Evolutionary conservation across 1,140 invertebrate genomes (phyloP).

Genomic region (Augochlora pura): DNA sequence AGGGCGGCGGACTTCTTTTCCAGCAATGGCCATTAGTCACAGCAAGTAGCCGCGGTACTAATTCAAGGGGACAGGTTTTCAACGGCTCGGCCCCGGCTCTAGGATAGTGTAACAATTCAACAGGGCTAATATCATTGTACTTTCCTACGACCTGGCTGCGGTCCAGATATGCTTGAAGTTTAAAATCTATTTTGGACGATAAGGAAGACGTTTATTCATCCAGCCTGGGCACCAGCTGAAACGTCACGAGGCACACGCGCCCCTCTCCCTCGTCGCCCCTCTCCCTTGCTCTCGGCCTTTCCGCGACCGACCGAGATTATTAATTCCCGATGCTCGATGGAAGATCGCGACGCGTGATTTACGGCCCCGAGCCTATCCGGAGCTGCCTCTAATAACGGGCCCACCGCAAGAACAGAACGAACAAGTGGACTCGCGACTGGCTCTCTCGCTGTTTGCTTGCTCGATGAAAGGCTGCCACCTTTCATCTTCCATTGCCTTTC

Average conservation of each 20-base stretch:
- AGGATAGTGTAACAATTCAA: conserved; percentile 67
- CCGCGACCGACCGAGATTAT: conserved; percentile 47
- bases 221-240: conserved; percentile 74
- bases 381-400: conserved; percentile 17
- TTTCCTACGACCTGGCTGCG: conserved; percentile 74
- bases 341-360: conserved; percentile 46
- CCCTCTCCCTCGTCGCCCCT: conserved; percentile 12
- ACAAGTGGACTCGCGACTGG: neutral
- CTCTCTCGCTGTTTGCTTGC: neutral
- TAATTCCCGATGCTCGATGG: conserved; percentile 50
- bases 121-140: conserved; percentile 74
- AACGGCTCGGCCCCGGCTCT: conserved; percentile 2
- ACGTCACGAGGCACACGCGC: conserved; percentile 70
- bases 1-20: conserved; percentile 36
- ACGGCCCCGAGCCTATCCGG: conserved; percentile 2
- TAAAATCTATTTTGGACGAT: conserved; percentile 79
- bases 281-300: neutral
- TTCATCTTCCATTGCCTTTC: neutral
- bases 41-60: neutral
- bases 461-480: neutral
- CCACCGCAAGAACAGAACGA: neutral
- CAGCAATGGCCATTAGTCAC: conserved; percentile 17
- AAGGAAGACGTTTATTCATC: conserved; percentile 80
- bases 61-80: conserved; percentile 21
- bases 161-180: conserved; percentile 78